Evolutionary conservation across 2,113 vertebrate genomes (phyloP).

Genomic region (Hipposideros armiger): DNA sequence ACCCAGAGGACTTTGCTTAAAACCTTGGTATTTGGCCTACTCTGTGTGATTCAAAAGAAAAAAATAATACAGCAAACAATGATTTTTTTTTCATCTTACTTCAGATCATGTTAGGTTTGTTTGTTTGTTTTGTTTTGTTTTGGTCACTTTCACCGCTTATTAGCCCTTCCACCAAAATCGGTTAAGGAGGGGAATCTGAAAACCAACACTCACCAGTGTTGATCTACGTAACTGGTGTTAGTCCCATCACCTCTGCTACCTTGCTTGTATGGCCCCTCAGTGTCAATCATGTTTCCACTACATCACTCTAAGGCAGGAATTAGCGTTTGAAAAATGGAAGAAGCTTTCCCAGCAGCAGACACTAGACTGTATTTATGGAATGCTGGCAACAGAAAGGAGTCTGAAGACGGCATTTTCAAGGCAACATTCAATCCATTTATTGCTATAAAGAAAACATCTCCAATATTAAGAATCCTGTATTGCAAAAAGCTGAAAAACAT

Average conservation of each 20-base stretch:
- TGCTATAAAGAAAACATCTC: slow-evolving; percentile 50
- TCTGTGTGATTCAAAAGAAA: slow-evolving; percentile 5
- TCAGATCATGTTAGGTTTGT: not conserved
- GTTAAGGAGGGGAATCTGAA: slow-evolving; percentile 52
- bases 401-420: slow-evolving; percentile 63
- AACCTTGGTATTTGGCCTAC: not conserved
- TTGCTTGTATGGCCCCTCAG: not conserved
- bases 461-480: not conserved
- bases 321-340: slow-evolving; percentile 50
- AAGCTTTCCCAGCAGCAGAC: slow-evolving; percentile 15
- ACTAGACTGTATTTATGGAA: not conserved
- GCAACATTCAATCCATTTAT: not conserved
- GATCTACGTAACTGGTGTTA: slow-evolving; percentile 15
- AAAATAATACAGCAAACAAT: not conserved
- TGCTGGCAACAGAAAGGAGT: not conserved
- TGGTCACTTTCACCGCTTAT: slow-evolving; percentile 34
- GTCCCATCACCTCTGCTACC: not conserved
- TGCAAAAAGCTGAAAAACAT: slow-evolving; percentile 54
- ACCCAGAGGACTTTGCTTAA: not conserved
- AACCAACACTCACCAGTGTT: slow-evolving; percentile 10
- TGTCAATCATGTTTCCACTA: not conserved
- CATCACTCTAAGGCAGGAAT: slow-evolving; percentile 25
- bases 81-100: not conserved
- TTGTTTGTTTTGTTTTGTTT: not conserved
- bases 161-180: slow-evolving; percentile 32